Percentiles rank a stretch among this genome's conserved stretches.
These are phyloP conservation scores for Bothrops jararaca DNA, from an alignment of 2,113 vertebrate species.

Conservation along the genomic window DNA sequence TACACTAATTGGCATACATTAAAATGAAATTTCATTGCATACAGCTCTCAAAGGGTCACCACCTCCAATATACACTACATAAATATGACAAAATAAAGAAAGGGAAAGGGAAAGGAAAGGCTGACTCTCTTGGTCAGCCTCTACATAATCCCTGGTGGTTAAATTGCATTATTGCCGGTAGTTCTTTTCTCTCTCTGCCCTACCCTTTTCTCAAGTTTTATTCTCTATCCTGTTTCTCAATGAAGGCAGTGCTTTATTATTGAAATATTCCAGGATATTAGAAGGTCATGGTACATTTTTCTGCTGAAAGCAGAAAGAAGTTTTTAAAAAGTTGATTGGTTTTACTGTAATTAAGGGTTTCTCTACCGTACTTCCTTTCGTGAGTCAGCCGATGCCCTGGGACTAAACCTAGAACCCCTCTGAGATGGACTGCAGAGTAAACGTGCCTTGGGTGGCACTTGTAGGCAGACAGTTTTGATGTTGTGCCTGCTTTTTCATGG, in stretches of 20 bases:
- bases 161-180: no score
- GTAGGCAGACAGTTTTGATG: background rate
- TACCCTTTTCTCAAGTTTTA: background rate
- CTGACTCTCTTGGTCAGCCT: background rate
- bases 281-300: background rate
- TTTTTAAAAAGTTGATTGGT: background rate
- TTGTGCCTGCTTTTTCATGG: background rate
- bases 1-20: no score
- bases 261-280: background rate
- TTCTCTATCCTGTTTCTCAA: background rate
- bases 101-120: background rate
- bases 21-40: no score
- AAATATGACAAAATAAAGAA: no score
- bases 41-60: no score
- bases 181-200: background rate
- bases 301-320: background rate
- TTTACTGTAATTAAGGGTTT: background rate
- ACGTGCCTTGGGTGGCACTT: background rate
- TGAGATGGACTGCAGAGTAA: background rate
- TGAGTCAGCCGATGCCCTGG: no score
- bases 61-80: no score
- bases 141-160: background rate
- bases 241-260: background rate
- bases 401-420: background rate
- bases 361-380: background rate